Evolutionary conservation across 2,888 invertebrate species (phyloP).

Genomic region (Hydroisotoma schaefferi): DNA sequence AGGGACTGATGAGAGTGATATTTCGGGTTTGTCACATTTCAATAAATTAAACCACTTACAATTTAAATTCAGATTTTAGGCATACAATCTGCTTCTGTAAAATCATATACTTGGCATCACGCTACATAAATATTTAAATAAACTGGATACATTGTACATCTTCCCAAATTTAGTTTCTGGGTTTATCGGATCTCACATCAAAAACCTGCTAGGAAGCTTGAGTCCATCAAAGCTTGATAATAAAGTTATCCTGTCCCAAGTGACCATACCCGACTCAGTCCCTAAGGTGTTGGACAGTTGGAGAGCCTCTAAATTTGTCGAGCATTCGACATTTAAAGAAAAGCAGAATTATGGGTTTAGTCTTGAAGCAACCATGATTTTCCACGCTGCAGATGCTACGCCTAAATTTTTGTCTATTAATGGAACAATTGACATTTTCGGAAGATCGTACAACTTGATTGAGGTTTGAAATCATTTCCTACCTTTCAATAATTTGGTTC

Average conservation of each 20-base stretch:
- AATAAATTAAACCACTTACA: no score
- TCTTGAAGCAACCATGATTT: conserved; percentile 4
- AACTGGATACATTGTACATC: not conserved
- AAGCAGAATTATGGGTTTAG: conserved; percentile 23
- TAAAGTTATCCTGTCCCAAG: not conserved
- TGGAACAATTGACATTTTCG: conserved; percentile 17
- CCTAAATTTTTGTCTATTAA: conserved; percentile 16
- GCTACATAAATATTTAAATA: no score
- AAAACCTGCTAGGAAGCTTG: conserved; percentile 17
- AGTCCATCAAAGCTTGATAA: conserved; percentile 24
- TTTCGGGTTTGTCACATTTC: not conserved
- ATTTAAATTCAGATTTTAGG: not conserved
- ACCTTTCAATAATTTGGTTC: not conserved
- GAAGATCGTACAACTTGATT: conserved; percentile 25
- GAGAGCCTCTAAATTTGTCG: conserved; percentile 6
- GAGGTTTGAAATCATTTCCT: conserved; percentile 9
- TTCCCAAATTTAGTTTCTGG: conserved; percentile 6
- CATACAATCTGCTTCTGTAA: no score
- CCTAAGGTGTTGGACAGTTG: conserved; percentile 3
- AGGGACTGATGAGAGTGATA: not conserved
- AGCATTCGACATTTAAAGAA: conserved; percentile 18
- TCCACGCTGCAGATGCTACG: not conserved
- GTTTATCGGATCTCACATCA: conserved; percentile 25
- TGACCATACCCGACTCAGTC: conserved; percentile 8
- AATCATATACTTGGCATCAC: no score